These are phyloP conservation scores for Climacteris rufus DNA, from an alignment of 2,113 vertebrate genomes.

Conservation along the genomic window DNA sequence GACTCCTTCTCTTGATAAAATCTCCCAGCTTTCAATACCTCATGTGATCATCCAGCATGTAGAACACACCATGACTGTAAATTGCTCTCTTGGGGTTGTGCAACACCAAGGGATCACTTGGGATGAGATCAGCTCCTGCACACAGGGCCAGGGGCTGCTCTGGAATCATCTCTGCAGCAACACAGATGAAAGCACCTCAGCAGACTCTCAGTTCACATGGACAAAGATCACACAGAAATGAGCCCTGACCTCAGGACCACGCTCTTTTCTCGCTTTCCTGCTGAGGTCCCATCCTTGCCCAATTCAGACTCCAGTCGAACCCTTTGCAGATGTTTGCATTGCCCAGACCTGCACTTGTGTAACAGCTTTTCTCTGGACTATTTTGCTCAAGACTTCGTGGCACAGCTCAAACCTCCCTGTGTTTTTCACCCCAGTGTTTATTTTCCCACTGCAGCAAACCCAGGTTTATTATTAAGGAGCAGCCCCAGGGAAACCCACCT, in stretches of 20 bases:
- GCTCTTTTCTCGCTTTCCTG: neutral
- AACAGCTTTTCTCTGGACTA: neutral
- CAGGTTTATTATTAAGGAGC: neutral
- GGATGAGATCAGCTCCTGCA: neutral
- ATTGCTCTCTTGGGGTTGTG: neutral
- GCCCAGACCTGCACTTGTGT: neutral
- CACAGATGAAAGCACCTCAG: neutral
- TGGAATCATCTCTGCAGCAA: neutral
- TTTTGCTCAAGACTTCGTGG: neutral
- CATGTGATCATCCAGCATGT: neutral
- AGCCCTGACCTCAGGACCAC: neutral
- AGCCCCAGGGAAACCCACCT: neutral
- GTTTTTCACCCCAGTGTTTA: neutral
- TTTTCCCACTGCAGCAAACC: neutral
- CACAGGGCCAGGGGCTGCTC: rapidly evolving
- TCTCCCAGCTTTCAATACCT: neutral
- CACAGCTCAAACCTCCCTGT: neutral
- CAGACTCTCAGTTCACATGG: rapidly evolving
- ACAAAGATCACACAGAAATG: neutral
- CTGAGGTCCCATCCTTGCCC: rapidly evolving
- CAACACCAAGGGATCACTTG: neutral
- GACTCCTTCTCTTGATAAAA: neutral
- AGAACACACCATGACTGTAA: rapidly evolving
- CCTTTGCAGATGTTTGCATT: neutral
- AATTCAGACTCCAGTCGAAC: neutral